These are phyloP conservation scores for Pseudomyrmex cubaensis DNA, from an alignment of 1,140 invertebrate species.

Conservation along the genomic window DNA sequence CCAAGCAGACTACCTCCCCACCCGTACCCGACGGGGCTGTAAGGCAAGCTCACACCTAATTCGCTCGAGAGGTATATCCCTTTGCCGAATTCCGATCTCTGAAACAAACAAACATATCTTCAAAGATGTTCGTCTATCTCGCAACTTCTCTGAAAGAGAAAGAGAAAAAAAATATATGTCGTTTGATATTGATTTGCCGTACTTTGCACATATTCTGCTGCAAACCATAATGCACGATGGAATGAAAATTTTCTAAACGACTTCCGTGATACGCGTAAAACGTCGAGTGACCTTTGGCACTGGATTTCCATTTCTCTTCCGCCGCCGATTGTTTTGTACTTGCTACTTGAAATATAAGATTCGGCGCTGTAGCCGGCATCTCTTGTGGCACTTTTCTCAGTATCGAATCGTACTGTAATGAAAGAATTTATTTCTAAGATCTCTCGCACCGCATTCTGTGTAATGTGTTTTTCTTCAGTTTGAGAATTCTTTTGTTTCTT, in stretches of 20 bases:
- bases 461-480: neutral
- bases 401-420: slow-evolving; percentile 86
- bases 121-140: neutral
- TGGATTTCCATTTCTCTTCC: slow-evolving; percentile 87
- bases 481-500: too few relatives aligned
- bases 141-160: neutral
- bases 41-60: slow-evolving; percentile 89
- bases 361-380: slow-evolving; percentile 85
- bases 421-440: slow-evolving; percentile 44
- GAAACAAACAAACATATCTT: slow-evolving; percentile 55
- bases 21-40: slow-evolving; percentile 89
- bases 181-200: slow-evolving; percentile 48
- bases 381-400: slow-evolving; percentile 85
- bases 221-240: slow-evolving; percentile 92
- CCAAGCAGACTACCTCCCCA: slow-evolving; percentile 92
- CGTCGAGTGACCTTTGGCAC: slow-evolving; percentile 85
- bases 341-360: slow-evolving; percentile 88
- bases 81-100: slow-evolving; percentile 90
- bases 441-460: neutral
- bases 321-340: slow-evolving; percentile 84
- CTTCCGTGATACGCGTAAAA: slow-evolving; percentile 93
- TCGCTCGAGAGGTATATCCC: slow-evolving; percentile 92
- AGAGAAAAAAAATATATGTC: slow-evolving; percentile 20
- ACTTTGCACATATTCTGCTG: slow-evolving; percentile 92
- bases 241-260: slow-evolving; percentile 92